phyloP scores from a whole-genome alignment of 1,140 invertebrate genomes.

The Lepidurus couesii region DNA sequence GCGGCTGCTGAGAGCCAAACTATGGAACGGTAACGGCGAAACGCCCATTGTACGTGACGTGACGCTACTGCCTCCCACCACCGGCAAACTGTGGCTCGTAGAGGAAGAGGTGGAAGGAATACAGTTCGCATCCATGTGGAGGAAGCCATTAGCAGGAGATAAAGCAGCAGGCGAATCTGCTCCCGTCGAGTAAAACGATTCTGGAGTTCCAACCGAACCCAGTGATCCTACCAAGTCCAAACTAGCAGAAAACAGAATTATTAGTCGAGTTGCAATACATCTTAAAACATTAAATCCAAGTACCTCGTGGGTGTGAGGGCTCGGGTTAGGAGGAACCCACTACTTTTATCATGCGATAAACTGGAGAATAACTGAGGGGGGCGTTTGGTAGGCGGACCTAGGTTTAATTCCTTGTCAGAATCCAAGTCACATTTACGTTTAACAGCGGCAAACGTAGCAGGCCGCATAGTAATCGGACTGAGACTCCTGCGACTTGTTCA shows the following conservation, averaged over 20 bases:
- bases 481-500: conserved; percentile 55
- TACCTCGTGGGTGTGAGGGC: not conserved
- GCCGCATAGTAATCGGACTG: conserved; percentile 73
- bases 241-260: not conserved
- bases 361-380: not conserved
- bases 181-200: conserved; percentile 1
- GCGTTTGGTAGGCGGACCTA: conserved; percentile 23
- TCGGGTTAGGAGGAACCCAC: not conserved
- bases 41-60: not conserved
- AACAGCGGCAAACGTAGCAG: conserved; percentile 61
- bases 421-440: conserved; percentile 75
- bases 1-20: not conserved
- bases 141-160: not conserved
- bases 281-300: not conserved
- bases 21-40: not conserved
- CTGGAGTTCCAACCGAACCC: not conserved
- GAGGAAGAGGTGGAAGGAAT: not conserved
- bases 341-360: not conserved
- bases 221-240: not conserved
- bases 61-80: not conserved
- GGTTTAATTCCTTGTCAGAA: conserved; percentile 31
- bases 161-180: not conserved
- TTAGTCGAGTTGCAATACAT: not conserved
- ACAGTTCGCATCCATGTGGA: not conserved
- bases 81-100: not conserved